A percentile compares a stretch with the other conserved stretches of the same genome.
Evolutionary conservation across 2,888 invertebrate genomes (phyloP).

Genomic region (Cantharis nigra): DNA sequence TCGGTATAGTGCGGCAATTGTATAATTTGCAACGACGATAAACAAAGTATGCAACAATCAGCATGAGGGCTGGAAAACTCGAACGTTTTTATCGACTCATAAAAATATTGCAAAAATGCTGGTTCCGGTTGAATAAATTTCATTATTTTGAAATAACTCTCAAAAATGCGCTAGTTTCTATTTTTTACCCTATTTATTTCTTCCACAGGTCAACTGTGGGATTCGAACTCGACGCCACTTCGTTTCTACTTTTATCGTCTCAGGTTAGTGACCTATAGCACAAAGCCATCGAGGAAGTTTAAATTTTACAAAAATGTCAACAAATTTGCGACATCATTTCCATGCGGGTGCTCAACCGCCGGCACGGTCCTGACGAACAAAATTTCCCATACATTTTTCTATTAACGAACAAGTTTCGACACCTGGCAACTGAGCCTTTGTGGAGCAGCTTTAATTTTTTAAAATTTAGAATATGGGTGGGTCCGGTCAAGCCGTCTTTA

Average conservation of each 20-base stretch:
- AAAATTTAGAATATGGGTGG: neutral
- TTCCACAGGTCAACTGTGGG: no score
- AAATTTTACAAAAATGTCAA: neutral
- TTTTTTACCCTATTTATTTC: neutral
- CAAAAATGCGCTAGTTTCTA: neutral
- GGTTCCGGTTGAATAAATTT: neutral
- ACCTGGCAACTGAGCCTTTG: neutral
- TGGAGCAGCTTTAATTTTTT: neutral
- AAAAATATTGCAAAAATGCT: neutral
- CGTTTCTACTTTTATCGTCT: no score
- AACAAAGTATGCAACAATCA: neutral
- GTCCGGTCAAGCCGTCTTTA: neutral
- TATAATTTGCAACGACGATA: slow-evolving; percentile 11
- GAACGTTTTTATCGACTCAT: neutral
- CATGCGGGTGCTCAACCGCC: neutral
- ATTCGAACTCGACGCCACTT: no score
- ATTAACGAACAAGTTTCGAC: neutral
- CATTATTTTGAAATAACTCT: neutral
- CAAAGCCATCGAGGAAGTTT: neutral
- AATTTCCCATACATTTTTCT: neutral
- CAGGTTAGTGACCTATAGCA: neutral
- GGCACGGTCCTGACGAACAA: neutral
- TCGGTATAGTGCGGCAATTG: slow-evolving; percentile 38
- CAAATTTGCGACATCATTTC: neutral
- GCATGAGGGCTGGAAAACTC: slow-evolving; percentile 9